phyloP scores from a whole-genome alignment of 2,797 vertebrate species.

The Lacerta agilis region DNA sequence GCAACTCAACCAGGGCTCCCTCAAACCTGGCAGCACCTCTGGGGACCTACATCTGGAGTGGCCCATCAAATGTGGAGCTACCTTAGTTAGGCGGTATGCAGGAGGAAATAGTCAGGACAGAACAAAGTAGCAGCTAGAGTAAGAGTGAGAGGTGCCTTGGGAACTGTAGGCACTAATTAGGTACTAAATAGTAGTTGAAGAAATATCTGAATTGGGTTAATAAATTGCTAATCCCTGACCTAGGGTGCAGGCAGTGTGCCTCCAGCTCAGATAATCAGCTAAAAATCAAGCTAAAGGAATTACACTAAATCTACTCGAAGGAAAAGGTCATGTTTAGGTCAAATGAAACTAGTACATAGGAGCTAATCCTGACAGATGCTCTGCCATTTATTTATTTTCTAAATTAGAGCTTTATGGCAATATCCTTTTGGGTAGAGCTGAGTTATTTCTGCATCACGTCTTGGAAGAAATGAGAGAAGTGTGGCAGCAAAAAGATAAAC shows the following conservation, averaged over 20 bases:
- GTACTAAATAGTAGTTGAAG: background rate
- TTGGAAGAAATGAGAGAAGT: background rate
- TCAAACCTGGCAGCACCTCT: too few species aligned
- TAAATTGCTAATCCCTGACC: background rate
- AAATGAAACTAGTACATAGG: background rate
- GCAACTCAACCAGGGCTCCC: too few species aligned
- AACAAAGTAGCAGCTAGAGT: background rate
- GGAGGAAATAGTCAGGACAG: background rate
- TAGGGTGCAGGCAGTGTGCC: background rate
- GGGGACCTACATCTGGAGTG: too few species aligned
- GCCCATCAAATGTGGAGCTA: background rate
- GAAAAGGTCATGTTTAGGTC: conserved; percentile 1
- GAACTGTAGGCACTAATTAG: background rate
- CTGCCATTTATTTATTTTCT: background rate
- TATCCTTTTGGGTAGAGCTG: background rate
- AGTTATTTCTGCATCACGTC: background rate
- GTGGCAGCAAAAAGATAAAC: background rate
- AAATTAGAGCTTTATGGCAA: conserved; percentile 21
- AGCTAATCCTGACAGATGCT: background rate
- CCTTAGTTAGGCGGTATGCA: too few species aligned
- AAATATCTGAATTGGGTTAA: background rate
- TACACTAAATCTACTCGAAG: conserved; percentile 1
- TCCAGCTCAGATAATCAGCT: background rate
- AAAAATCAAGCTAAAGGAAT: conserved; percentile 10
- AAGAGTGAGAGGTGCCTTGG: background rate